Base-by-base conservation (phyloP, 2,797 vertebrate species). In the Strix occidentalis region DNA sequence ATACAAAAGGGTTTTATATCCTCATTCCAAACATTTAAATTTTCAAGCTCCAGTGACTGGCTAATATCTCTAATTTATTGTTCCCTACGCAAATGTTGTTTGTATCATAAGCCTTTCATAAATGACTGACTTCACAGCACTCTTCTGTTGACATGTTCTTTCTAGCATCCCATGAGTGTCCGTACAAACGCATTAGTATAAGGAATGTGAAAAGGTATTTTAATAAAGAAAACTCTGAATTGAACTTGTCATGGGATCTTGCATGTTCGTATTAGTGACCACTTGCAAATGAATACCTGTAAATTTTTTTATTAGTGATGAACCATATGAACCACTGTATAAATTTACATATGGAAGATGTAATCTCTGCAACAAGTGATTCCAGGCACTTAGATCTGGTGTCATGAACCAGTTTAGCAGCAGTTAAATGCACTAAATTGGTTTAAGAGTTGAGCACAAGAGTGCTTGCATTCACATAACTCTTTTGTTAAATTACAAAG, bases 181-280 rank as follows among this genome's bases (percentile, higher is more conserved):
- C 85, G 53, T 96, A 69, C 33, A 90, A 58, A 94, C 84, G 50
- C 79, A 1, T 61, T 83, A 87, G 83, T 89, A 21, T 89, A 96
- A 95, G 84, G 84, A 89, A 95, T 77, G 86, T 89, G 92, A 96
- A 72, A 81, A 94, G 88, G 64, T 83, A 89, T 93, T 97, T 94
- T 95, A 97, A 97, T 98, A 97, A 98, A 98, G 97, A 98, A 98
- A 98, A 92, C 43, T 81, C 93, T 96, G 95, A 95, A 89, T 33
- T 96, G 97, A 96, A 96, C 93, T 97, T 97, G 89, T 87, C 86
- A 31, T 23, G 53, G 76, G 65, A 91, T 87, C 58, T 96, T 80
- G 75, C 37, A 72, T 82, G 35, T 97, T 95, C 93, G 5, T 96
- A 29, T 86, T 70, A 51, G 57, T 65, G 53, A 50, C 65, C 25